A percentile compares a stretch with the other conserved stretches of the same genome.
Conservation (phyloP, 2,888 invertebrate genomes). For the Gastracanthus pulcherrimus region DNA sequence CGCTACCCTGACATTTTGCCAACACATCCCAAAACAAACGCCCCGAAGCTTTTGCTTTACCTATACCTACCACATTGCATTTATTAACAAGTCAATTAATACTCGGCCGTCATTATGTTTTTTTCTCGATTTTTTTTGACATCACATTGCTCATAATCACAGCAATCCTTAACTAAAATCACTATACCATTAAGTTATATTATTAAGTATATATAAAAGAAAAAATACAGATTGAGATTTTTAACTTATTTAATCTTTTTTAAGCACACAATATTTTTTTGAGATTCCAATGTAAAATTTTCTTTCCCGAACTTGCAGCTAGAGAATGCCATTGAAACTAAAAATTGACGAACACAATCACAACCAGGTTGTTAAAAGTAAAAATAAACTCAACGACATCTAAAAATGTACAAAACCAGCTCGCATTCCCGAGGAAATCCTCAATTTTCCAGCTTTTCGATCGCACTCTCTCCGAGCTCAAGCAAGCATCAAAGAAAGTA, state of each 20-base stretch:
- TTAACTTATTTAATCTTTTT: conserved; percentile 6
- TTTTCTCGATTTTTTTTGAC: conserved; percentile 20
- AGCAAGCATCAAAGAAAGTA: neutral
- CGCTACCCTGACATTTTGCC: conserved; percentile 71
- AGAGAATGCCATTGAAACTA: conserved; percentile 23
- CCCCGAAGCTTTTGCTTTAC: conserved; percentile 71
- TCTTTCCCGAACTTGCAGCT: conserved; percentile 12
- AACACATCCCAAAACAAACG: conserved; percentile 73
- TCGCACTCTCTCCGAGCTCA: neutral
- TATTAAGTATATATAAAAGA: no score
- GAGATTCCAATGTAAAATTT: neutral
- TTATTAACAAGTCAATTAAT: conserved; percentile 52
- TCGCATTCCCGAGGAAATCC: no score
- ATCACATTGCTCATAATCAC: conserved; percentile 54
- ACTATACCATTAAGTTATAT: conserved; percentile 16
- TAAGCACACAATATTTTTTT: neutral
- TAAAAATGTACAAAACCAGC: no score
- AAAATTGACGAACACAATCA: no score
- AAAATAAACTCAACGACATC: no score
- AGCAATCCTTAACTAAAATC: conserved; percentile 48
- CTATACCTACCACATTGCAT: conserved; percentile 65
- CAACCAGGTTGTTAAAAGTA: no score
- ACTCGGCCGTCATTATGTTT: conserved; percentile 53
- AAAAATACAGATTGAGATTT: neutral
- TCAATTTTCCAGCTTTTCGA: neutral